Evolutionary conservation across 2,113 vertebrate genomes (phyloP), one percentile per base, ranked within the genome.

Genomic region (Talpa occidentalis): DNA sequence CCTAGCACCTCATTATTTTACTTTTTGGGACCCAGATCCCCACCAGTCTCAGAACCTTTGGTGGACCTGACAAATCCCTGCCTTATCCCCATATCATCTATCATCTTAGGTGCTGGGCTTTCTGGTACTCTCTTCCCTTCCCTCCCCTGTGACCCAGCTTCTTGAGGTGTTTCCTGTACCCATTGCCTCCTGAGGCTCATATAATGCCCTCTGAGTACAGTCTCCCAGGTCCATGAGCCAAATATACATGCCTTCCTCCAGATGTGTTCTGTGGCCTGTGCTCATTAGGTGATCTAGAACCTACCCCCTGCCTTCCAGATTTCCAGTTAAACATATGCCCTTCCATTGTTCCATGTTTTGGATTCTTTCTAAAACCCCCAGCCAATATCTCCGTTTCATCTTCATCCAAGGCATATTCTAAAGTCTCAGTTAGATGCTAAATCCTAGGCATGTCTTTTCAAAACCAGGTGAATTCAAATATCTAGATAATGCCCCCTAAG

Each of bases 151-250:
- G 40, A 72, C 9, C 32, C 32, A n/a, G 54, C 24, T 88, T 92
- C 37, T 70, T 90, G 94, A 66, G 67, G 42, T 88, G 52, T 77
- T 92, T 84, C 93, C 49, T 56, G 83, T 10, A 80, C 40, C 32
- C 22, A 4, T 37, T 81, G 73, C 91, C 74, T 84, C 59, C 70
- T n/a, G 10, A 77, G 73, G 40, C n/a, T 37, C 52, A 21, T 59
- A 12, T 40, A 56, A 14, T 12, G 30, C 28, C 54, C 19, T 92
- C 74, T 15, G n/a, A 69, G 21, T 28, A 49, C 49, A 62, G 6
- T 42, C 35, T 78, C 22, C 28, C 26, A 60, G 62, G 30, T 35
- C 32, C 24, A 7, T 35, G 9, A 79, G 59, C 62, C 77, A 14
- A 56, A 84, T 12, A 35, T 35, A 12, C 40, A 72, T 19, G 5